These are phyloP conservation scores for Aplocera efformata DNA, from an alignment of 2,888 invertebrate genomes.

Conservation along the genomic window DNA sequence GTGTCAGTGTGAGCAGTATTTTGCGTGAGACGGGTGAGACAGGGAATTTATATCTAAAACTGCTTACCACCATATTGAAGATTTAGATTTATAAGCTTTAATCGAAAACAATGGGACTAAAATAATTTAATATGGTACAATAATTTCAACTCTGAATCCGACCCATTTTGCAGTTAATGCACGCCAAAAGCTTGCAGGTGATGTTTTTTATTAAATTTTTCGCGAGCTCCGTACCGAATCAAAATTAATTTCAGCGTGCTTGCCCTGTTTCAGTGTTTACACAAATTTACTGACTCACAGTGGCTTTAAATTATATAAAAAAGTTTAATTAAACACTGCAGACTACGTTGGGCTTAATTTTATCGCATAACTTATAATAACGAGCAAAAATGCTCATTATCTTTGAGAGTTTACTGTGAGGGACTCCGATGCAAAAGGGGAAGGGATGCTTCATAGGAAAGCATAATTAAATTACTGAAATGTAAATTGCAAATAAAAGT, in stretches of 20 bases:
- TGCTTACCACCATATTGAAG: too few species aligned
- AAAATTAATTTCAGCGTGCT: conserved; percentile 57
- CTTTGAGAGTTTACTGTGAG: neutral
- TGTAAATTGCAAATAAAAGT: conserved; percentile 20
- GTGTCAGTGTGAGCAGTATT: too few species aligned
- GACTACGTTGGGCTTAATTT: conserved; percentile 21
- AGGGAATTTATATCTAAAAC: too few species aligned
- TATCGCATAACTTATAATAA: conserved; percentile 21
- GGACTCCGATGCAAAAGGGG: neutral
- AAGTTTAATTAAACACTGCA: conserved; percentile 38
- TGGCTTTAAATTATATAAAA: conserved; percentile 37
- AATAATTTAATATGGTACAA: too few species aligned
- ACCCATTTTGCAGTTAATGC: conserved; percentile 35
- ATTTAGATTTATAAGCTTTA: too few species aligned
- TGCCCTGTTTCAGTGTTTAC: conserved; percentile 29
- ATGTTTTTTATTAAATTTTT: conserved; percentile 66
- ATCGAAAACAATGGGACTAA: too few species aligned
- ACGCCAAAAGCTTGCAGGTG: conserved; percentile 51
- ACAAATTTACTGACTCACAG: conserved; percentile 31
- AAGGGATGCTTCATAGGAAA: neutral
- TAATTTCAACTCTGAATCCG: conserved; percentile 33
- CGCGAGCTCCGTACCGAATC: conserved; percentile 43
- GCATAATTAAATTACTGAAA: neutral
- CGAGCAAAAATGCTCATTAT: conserved; percentile 13
- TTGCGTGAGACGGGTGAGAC: too few species aligned